These are phyloP conservation scores for Porites rus DNA, from an alignment of 92 coral and sea anemone genomes.

Conservation along the genomic window DNA sequence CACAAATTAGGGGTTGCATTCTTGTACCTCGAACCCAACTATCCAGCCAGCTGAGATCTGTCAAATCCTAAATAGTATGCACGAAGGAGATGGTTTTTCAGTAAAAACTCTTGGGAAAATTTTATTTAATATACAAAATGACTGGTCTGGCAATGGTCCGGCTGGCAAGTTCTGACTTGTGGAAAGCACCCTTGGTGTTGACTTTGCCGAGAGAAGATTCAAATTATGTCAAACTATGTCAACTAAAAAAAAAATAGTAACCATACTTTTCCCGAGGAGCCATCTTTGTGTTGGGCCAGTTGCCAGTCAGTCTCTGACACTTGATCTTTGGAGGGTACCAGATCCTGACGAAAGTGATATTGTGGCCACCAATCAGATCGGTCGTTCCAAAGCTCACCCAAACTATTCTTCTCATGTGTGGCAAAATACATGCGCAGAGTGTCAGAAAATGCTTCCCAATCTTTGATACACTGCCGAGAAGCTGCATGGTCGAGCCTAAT, in stretches of 20 bases:
- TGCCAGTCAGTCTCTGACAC: slow-evolving; percentile 31
- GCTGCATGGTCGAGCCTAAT: slow-evolving; percentile 89
- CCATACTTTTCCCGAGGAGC: slow-evolving; percentile 76
- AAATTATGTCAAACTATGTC: too few relatives aligned
- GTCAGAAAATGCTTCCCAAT: slow-evolving; percentile 70
- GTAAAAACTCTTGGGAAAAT: too few relatives aligned
- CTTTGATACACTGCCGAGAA: slow-evolving; percentile 51
- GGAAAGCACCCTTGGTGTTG: too few relatives aligned
- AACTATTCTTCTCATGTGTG: slow-evolving; percentile 4
- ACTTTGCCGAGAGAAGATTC: too few relatives aligned
- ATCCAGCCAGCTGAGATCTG: too few relatives aligned
- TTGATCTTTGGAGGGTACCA: slow-evolving; percentile 17
- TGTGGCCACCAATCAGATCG: slow-evolving; percentile 96
- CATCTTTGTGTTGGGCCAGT: slow-evolving; percentile 54
- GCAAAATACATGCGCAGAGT: slow-evolving; percentile 37
- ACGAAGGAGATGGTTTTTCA: too few relatives aligned
- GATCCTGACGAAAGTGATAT: slow-evolving; percentile 80
- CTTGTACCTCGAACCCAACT: too few relatives aligned
- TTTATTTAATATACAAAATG: too few relatives aligned
- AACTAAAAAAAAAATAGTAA: not conserved
- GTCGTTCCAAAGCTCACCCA: slow-evolving; percentile 76
- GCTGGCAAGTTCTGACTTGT: too few relatives aligned
- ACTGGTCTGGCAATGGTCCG: too few relatives aligned
- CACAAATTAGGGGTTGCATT: too few relatives aligned
- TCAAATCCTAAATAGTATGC: too few relatives aligned